Evolutionary conservation across 2,888 invertebrate species (phyloP).

Genomic region (Dryococelus australis): DNA sequence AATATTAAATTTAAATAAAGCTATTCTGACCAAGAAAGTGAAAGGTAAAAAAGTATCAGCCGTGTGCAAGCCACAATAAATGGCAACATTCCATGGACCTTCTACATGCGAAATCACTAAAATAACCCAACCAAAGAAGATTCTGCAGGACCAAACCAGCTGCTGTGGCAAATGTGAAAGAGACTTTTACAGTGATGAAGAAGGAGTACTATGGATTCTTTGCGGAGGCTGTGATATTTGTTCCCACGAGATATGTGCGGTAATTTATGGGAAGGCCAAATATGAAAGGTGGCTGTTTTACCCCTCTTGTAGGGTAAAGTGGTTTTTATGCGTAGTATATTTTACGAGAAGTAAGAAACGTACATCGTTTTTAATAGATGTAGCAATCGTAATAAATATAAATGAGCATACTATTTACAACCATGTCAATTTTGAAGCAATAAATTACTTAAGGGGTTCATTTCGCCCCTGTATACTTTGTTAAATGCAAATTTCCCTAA

Average conservation of each 20-base stretch:
- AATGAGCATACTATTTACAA: background rate
- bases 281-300: background rate
- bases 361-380: background rate
- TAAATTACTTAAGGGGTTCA: background rate
- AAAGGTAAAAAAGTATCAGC: background rate
- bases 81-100: background rate
- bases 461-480: background rate
- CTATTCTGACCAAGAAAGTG: background rate
- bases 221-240: background rate
- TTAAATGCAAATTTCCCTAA: background rate
- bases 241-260: background rate
- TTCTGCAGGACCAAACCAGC: background rate
- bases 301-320: background rate
- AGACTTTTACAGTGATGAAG: background rate
- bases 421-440: background rate
- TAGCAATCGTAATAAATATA: background rate
- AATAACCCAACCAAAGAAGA: constrained; percentile 18
- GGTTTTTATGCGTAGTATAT: background rate
- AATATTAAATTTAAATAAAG: background rate
- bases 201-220: background rate
- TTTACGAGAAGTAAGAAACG: background rate
- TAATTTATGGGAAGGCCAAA: background rate
- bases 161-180: background rate
- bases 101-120: background rate
- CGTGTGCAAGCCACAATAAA: background rate